phyloP scores from a whole-genome alignment of 2,888 invertebrate genomes.

The Caenorhabditis becei region DNA sequence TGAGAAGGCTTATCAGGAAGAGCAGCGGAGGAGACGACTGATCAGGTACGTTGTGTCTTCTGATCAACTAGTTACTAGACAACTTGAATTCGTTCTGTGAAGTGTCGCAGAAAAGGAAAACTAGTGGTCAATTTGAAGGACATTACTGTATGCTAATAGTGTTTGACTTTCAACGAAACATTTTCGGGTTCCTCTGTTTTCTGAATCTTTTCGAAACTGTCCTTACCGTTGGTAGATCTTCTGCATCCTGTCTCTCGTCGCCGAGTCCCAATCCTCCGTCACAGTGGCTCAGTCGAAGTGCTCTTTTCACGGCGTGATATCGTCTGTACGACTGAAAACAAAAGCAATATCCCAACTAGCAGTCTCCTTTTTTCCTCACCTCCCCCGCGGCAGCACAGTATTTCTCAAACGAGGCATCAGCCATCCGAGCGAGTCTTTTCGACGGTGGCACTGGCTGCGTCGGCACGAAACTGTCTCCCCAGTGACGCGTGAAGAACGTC shows the following conservation, averaged over 20 bases:
- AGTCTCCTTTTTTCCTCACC: conserved; percentile 39
- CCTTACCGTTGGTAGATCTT: conserved; percentile 73
- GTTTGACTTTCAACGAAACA: neutral
- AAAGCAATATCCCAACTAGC: neutral
- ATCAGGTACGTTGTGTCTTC: conserved; percentile 20
- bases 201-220: neutral
- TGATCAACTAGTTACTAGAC: conserved; percentile 3
- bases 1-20: conserved; percentile 52
- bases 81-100: neutral
- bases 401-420: conserved; percentile 89
- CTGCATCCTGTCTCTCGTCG: conserved; percentile 67
- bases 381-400: conserved; percentile 85
- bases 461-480: conserved; percentile 96
- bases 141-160: conserved; percentile 5
- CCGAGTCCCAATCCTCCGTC: conserved; percentile 50
- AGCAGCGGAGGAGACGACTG: conserved; percentile 17
- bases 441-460: conserved; percentile 87
- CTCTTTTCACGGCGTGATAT: conserved; percentile 75
- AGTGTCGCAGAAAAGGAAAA: neutral
- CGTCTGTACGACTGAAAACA: conserved; percentile 75
- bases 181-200: neutral
- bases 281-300: conserved; percentile 62
- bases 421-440: conserved; percentile 87
- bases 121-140: conserved; percentile 1
- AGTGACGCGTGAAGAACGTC: conserved; percentile 95